These are phyloP conservation scores for Myotis lucifugus DNA, from an alignment of 2,113 vertebrate genomes.

Conservation along the genomic window DNA sequence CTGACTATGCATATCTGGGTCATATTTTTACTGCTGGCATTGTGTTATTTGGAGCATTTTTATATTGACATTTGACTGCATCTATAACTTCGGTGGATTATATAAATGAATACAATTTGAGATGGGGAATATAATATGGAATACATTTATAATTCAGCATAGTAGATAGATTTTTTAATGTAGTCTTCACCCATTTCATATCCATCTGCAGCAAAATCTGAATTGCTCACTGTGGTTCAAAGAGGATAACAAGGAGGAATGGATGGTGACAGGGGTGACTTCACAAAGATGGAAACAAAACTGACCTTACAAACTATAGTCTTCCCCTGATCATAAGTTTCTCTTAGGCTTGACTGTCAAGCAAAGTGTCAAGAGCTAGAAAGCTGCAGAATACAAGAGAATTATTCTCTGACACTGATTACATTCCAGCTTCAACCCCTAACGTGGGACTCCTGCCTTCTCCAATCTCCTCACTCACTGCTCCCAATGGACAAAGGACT, in stretches of 20 bases:
- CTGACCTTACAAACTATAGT: background rate
- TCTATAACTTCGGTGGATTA: conserved; percentile 49
- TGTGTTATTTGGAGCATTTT: conserved; percentile 42
- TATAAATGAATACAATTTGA: conserved; percentile 39
- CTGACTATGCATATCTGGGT: conserved; percentile 33
- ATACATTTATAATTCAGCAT: background rate
- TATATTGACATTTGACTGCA: conserved; percentile 53
- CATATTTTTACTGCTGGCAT: conserved; percentile 47
- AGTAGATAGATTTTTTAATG: background rate
- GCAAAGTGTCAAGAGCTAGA: background rate
- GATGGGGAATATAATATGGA: background rate
- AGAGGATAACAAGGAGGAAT: background rate
- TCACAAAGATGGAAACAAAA: background rate
- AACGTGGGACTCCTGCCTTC: background rate
- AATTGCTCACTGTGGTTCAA: background rate
- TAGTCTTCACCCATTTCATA: background rate
- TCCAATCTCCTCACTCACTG: background rate
- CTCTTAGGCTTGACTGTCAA: background rate
- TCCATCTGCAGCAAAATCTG: conserved; percentile 21
- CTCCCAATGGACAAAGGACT: background rate
- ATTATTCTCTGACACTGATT: background rate
- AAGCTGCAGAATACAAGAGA: background rate
- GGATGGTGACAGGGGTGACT: background rate
- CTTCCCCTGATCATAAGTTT: background rate
- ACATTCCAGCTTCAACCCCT: background rate